These are phyloP conservation scores for Molorchus minor DNA, from an alignment of 2,888 invertebrate genomes.

Conservation along the genomic window DNA sequence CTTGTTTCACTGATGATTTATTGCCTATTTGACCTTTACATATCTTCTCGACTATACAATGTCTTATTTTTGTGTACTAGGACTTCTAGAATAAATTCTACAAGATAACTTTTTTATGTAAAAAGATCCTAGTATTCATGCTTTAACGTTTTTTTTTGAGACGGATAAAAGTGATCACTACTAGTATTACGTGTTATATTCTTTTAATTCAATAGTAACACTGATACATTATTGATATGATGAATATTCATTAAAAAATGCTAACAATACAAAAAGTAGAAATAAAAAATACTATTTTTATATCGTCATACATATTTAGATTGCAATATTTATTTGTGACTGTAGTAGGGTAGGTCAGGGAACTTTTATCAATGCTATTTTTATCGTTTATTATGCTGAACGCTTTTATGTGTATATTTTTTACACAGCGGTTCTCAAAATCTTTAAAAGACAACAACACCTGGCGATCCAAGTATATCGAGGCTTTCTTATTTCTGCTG, in stretches of 20 bases:
- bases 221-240: slow-evolving; percentile 13
- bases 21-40: too few relatives aligned
- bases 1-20: too few relatives aligned
- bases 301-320: slow-evolving; percentile 47
- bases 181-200: too few relatives aligned
- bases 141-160: too few relatives aligned
- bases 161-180: too few relatives aligned
- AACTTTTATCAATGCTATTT: slow-evolving; percentile 58
- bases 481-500: too few relatives aligned
- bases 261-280: slow-evolving; percentile 38
- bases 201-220: slow-evolving; percentile 21
- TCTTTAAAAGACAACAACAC: slow-evolving; percentile 12
- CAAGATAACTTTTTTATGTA: too few relatives aligned
- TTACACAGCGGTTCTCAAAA: slow-evolving; percentile 38
- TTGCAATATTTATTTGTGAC: slow-evolving; percentile 50
- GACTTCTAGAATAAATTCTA: too few relatives aligned
- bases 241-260: slow-evolving; percentile 24
- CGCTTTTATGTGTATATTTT: slow-evolving; percentile 37
- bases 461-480: too few relatives aligned
- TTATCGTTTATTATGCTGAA: slow-evolving; percentile 45
- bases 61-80: too few relatives aligned
- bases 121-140: too few relatives aligned
- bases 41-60: too few relatives aligned
- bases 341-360: slow-evolving; percentile 58
- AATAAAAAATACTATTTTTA: slow-evolving; percentile 30